Evolutionary conservation across 2,113 vertebrate genomes (phyloP).

Genomic region (Anser brachyrhynchus): DNA sequence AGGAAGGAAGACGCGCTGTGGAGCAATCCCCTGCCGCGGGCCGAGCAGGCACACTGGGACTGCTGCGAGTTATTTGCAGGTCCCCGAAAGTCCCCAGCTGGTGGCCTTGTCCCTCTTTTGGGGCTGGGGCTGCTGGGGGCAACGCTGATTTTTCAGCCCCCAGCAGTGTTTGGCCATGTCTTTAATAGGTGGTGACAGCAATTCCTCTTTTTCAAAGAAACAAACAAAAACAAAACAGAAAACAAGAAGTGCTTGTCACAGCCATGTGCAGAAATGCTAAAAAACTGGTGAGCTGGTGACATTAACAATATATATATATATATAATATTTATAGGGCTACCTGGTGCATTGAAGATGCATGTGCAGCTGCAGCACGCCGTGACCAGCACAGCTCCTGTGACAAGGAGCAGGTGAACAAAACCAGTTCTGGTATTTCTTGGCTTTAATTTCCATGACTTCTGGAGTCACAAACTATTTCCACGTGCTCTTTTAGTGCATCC

Average conservation of each 20-base stretch:
- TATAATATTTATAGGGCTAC: background rate
- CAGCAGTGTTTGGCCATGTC: accelerated
- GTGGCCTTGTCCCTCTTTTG: background rate
- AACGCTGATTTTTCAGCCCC: background rate
- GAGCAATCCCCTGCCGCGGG: conserved; percentile 19
- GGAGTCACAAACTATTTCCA: background rate
- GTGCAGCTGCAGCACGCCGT: background rate
- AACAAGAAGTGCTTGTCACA: background rate
- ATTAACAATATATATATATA: background rate
- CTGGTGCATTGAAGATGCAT: accelerated
- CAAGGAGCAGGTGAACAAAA: background rate
- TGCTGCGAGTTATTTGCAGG: background rate
- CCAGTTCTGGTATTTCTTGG: accelerated
- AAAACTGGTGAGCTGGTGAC: background rate
- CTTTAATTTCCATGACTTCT: background rate
- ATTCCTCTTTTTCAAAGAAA: conserved; percentile 6
- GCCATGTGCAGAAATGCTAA: background rate
- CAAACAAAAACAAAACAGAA: background rate
- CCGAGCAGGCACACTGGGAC: background rate
- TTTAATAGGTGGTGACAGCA: background rate
- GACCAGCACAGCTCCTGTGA: background rate
- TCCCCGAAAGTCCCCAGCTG: background rate
- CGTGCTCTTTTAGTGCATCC: background rate
- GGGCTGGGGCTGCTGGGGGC: background rate
- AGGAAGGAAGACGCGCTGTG: conserved; percentile 57